Evolutionary conservation across 2,113 vertebrate species (phyloP).

Genomic region (Promerops cafer): DNA sequence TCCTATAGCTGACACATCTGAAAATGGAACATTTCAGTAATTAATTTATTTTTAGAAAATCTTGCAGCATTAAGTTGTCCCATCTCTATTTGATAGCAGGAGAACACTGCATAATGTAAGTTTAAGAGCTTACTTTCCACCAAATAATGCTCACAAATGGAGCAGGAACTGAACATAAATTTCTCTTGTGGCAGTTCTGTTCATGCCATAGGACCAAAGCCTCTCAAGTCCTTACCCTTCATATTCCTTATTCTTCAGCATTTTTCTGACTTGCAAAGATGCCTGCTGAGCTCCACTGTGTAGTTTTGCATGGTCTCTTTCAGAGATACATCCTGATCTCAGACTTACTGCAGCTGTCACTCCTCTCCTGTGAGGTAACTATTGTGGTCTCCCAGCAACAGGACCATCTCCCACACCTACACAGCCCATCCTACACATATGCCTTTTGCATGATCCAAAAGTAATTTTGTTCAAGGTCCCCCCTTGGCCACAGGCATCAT

Average conservation of each 20-base stretch:
- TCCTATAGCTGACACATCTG: background rate
- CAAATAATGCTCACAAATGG: background rate
- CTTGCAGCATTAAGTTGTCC: background rate
- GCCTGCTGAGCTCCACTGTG: background rate
- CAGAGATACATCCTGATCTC: background rate
- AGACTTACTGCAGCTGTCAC: background rate
- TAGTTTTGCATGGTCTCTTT: background rate
- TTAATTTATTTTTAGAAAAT: background rate
- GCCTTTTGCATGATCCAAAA: background rate
- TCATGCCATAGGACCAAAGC: background rate
- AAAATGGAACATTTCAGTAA: background rate
- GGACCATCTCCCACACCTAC: background rate
- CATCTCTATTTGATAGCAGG: background rate
- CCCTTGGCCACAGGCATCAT: background rate
- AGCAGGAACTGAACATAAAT: background rate
- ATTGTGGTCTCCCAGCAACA: accelerated
- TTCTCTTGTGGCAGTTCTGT: background rate
- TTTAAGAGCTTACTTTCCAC: background rate
- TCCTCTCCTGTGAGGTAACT: background rate
- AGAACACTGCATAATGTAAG: background rate
- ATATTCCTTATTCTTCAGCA: background rate
- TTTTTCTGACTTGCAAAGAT: background rate
- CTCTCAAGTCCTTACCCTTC: background rate
- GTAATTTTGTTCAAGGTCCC: background rate
- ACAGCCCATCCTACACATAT: background rate